phyloP scores from a whole-genome alignment of 2,113 vertebrate genomes.

The Psammodynastes pulverulentus region DNA sequence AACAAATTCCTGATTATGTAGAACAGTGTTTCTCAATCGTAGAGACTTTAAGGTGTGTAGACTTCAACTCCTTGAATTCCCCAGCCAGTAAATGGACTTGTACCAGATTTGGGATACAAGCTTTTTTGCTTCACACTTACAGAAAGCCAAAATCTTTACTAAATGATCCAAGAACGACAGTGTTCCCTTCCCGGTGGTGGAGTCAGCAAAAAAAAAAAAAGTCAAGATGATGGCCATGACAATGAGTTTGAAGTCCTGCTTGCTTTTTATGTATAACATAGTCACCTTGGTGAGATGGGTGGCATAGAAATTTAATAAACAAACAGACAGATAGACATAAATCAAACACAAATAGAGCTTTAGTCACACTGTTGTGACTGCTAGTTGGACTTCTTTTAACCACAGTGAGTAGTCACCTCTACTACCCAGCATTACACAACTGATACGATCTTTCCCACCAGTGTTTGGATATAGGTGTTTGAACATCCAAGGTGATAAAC shows the following conservation, averaged over 20 bases:
- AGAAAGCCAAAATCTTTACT: neutral
- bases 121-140: neutral
- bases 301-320: neutral
- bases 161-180: neutral
- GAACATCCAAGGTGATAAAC: neutral
- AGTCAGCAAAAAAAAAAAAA: neutral
- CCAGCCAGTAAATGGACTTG: neutral
- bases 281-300: neutral
- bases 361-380: neutral
- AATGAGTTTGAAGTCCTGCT: neutral
- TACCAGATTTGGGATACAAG: neutral
- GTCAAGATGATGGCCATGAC: neutral
- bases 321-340: no score
- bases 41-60: neutral
- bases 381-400: neutral
- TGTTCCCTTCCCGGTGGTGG: neutral
- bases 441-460: neutral
- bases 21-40: neutral
- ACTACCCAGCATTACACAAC: neutral
- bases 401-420: neutral
- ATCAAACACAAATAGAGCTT: neutral
- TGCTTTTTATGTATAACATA: neutral
- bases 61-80: neutral
- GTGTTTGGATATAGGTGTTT: neutral
- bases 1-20: slow-evolving; percentile 23